Conservation (phyloP, 2,113 vertebrate genomes). For the Gambusia affinis region DNA sequence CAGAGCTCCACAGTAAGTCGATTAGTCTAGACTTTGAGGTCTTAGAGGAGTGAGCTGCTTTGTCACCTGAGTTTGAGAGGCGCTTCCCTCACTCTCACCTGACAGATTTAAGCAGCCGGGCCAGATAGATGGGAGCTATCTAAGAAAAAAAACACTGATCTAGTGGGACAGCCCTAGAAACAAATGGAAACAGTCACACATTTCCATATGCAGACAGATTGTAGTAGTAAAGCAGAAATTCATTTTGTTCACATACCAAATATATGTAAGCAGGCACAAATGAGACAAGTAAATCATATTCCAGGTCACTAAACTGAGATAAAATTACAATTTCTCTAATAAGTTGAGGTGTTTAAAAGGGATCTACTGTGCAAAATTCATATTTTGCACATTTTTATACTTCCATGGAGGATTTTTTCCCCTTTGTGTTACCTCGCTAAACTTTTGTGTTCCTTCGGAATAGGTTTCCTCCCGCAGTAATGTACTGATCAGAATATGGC, state of each 20-base stretch:
- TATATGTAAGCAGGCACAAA: too few species aligned
- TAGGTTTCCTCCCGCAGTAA: too few species aligned
- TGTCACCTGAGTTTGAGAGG: conserved; percentile 55
- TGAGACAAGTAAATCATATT: too few species aligned
- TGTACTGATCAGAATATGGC: too few species aligned
- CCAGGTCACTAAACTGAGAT: neutral
- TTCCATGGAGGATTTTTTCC: too few species aligned
- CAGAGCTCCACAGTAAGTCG: conserved; percentile 65
- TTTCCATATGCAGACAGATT: neutral
- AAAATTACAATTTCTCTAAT: neutral
- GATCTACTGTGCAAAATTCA: too few species aligned
- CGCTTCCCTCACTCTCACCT: conserved; percentile 34
- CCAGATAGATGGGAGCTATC: neutral
- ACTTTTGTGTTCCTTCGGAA: too few species aligned
- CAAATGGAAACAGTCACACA: neutral
- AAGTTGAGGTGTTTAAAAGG: neutral
- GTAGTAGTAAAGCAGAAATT: neutral
- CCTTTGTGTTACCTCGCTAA: too few species aligned
- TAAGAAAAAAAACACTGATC: neutral
- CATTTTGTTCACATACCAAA: neutral
- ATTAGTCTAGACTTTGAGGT: conserved; percentile 73
- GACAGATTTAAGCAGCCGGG: conserved; percentile 38
- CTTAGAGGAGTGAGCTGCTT: conserved; percentile 43
- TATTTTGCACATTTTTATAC: too few species aligned
- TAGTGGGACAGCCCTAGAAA: neutral